A percentile compares a stretch with the other conserved stretches of the same genome.
phyloP scores from a whole-genome alignment of 2,797 vertebrate species.

The Pangasius djambal region DNA sequence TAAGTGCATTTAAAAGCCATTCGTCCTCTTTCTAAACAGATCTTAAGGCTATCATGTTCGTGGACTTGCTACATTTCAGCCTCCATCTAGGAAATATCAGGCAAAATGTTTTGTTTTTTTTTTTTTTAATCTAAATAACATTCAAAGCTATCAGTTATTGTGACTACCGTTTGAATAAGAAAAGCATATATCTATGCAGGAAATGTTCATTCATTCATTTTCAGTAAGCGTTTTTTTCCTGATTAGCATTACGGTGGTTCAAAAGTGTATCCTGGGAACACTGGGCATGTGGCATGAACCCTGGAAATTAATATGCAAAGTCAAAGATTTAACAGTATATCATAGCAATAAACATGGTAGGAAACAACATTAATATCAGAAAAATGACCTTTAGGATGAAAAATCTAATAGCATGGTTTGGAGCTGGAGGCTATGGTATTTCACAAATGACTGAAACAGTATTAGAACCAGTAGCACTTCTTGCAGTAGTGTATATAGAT shows the following conservation, averaged over 20 bases:
- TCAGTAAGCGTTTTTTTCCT: neutral
- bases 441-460: neutral
- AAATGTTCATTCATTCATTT: neutral
- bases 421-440: neutral
- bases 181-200: neutral
- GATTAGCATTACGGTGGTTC: neutral
- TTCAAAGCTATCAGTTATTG: neutral
- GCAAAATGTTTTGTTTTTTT: neutral
- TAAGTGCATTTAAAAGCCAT: neutral
- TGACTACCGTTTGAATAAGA: neutral
- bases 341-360: neutral
- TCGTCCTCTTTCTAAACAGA: neutral
- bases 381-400: neutral
- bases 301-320: neutral
- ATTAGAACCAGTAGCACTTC: neutral
- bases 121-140: neutral
- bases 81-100: neutral
- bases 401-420: neutral
- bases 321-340: neutral
- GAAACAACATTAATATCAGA: neutral
- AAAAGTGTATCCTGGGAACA: neutral
- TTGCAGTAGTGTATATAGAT: neutral
- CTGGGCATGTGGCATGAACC: neutral
- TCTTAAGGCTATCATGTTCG: neutral
- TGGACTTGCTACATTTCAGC: neutral